These are phyloP conservation scores for Heteromyza rotundicornis DNA, from an alignment of 2,888 invertebrate species.

Conservation along the genomic window DNA sequence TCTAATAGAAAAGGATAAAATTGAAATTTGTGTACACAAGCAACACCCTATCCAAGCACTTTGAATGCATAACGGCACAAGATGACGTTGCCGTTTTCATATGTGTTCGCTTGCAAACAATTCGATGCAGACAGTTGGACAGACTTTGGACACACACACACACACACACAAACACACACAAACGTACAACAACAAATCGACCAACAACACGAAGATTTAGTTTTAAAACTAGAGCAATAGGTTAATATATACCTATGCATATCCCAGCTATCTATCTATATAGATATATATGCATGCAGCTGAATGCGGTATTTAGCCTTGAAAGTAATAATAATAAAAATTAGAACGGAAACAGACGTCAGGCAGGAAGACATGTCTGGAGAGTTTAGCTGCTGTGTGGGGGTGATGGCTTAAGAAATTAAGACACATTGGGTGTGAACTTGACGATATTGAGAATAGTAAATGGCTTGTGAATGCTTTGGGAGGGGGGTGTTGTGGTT, in stretches of 20 bases:
- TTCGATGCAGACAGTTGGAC: background rate
- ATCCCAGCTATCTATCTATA: conserved; percentile 2
- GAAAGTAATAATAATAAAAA: background rate
- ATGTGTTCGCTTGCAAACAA: no score
- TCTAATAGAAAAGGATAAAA: conserved; percentile 2
- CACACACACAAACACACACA: no score
- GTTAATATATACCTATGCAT: conserved; percentile 18
- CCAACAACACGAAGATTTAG: conserved; percentile 20
- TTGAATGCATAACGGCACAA: background rate
- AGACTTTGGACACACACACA: background rate
- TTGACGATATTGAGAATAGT: no score
- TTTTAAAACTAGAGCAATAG: conserved; percentile 30
- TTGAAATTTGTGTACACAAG: background rate
- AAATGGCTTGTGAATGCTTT: no score
- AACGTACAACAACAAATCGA: no score
- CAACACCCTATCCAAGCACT: background rate
- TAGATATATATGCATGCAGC: conserved; percentile 1
- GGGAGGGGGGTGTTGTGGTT: no score
- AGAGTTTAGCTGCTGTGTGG: no score
- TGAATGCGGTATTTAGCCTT: background rate
- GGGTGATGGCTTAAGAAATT: no score
- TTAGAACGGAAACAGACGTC: background rate
- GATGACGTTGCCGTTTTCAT: background rate
- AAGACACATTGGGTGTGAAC: no score
- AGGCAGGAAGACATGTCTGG: no score